Evolutionary conservation across 2,113 vertebrate genomes (phyloP), one percentile per base, ranked within the genome.

Genomic region (Dendropsophus ebraccatus): DNA sequence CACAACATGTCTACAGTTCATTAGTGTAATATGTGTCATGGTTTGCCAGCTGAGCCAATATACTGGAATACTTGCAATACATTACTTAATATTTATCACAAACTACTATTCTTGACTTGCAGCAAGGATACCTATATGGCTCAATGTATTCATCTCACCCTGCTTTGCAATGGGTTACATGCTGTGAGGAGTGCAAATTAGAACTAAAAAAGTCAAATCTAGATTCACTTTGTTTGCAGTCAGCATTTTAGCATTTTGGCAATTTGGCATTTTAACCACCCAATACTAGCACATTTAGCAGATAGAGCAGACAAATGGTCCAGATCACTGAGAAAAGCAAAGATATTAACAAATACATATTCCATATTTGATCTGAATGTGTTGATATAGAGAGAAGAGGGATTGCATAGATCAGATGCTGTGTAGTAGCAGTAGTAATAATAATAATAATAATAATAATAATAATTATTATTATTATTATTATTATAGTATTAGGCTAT

Each of bases 11-110:
- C 56, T 65, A 45, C 21, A 14, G 78, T 62, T 81, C n/a, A 81
- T 81, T 81, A 65, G 37, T 47, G 56, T 17, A 45, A 80, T 62
- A 35, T 62, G 37, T 81, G 37, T 81, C 78, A 80, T 79, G 52
- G 28, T 41, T 41, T 80, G 54, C 77, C 21, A 65, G 23, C 37
- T 81, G 76, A 79, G 37, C 78, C 56, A 81, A 30, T 45, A 58
- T 25, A 60, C 23, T 45, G 5, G 28, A 12, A 56, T 30, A 45
- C 10, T 56, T 28, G 14, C 56, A 47, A n/a, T 13, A 45, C 49
- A 74, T 19, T 11, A 45, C 5, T 11, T 65, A 28, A 37, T 58
- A 58, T 30, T 78, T 58, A 37, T 58, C 58, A 45, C 35, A 60
- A 60, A 75, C 28, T 49, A 52, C 70, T 50, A 67, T 4, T 0